phyloP scores from a whole-genome alignment of 2,797 vertebrate species.

The Pelodytes ibericus region DNA sequence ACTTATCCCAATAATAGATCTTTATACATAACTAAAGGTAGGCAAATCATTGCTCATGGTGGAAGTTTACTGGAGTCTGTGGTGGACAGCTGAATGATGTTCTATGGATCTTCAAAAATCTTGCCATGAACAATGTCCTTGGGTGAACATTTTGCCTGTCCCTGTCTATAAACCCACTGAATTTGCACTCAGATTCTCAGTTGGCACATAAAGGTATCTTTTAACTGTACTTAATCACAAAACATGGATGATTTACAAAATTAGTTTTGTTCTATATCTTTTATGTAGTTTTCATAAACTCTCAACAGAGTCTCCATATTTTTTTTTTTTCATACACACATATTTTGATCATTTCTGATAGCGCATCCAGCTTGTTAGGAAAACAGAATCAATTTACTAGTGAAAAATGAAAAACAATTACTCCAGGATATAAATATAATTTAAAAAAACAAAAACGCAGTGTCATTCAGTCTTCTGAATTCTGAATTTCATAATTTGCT shows the following conservation, averaged over 20 bases:
- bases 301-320: not conserved
- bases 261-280: not conserved
- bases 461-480: conserved; percentile 48
- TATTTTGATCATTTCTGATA: conserved; percentile 59
- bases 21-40: no score
- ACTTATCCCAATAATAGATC: no score
- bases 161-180: no score
- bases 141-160: no score
- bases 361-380: conserved; percentile 58
- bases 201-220: no score
- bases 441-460: conserved; percentile 34
- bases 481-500: conserved; percentile 52
- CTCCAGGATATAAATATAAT: conserved; percentile 37
- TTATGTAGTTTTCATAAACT: conserved; percentile 10
- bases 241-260: not conserved
- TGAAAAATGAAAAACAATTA: conserved; percentile 55
- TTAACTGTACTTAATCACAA: no score
- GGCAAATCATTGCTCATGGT: no score
- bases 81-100: no score
- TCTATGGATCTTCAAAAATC: no score
- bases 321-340: not conserved
- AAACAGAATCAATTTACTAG: conserved; percentile 60
- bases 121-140: no score
- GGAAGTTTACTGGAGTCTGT: no score
- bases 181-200: no score